These are phyloP conservation scores for Panopea generosa DNA, from an alignment of 2,888 invertebrate species.

Conservation along the genomic window DNA sequence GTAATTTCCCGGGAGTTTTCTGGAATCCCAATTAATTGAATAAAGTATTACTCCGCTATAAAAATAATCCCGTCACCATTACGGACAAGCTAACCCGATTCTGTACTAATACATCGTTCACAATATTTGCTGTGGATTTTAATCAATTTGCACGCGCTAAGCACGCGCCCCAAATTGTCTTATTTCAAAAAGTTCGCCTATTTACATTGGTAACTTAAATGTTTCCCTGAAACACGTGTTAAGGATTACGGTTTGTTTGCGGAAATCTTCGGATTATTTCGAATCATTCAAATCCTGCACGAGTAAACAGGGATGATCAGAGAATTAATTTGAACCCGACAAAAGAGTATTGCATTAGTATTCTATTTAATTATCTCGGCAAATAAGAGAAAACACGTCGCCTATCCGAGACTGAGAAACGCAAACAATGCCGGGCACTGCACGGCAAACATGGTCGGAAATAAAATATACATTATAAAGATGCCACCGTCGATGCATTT, in stretches of 20 bases:
- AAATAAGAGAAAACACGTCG: slow-evolving; percentile 45
- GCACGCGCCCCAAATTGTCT: slow-evolving; percentile 61
- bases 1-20: slow-evolving; percentile 59
- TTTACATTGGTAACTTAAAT: slow-evolving; percentile 61
- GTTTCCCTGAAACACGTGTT: slow-evolving; percentile 62
- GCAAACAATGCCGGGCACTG: background rate
- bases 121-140: slow-evolving; percentile 46
- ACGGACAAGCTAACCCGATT: slow-evolving; percentile 48
- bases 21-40: slow-evolving; percentile 51
- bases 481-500: too few relatives aligned
- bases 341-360: slow-evolving; percentile 56
- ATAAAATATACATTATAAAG: too few relatives aligned
- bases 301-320: slow-evolving; percentile 48
- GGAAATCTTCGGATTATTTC: slow-evolving; percentile 38
- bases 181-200: slow-evolving; percentile 55
- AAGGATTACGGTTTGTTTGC: slow-evolving; percentile 59
- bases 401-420: slow-evolving; percentile 5
- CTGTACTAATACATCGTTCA: slow-evolving; percentile 54
- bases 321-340: slow-evolving; percentile 57
- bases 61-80: slow-evolving; percentile 52
- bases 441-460: too few relatives aligned
- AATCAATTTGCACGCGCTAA: slow-evolving; percentile 61
- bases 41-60: slow-evolving; percentile 41
- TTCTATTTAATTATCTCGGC: slow-evolving; percentile 66
- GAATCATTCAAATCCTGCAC: slow-evolving; percentile 31